Conservation (phyloP, 2,888 invertebrate genomes). For the Endotricha flammealis region DNA sequence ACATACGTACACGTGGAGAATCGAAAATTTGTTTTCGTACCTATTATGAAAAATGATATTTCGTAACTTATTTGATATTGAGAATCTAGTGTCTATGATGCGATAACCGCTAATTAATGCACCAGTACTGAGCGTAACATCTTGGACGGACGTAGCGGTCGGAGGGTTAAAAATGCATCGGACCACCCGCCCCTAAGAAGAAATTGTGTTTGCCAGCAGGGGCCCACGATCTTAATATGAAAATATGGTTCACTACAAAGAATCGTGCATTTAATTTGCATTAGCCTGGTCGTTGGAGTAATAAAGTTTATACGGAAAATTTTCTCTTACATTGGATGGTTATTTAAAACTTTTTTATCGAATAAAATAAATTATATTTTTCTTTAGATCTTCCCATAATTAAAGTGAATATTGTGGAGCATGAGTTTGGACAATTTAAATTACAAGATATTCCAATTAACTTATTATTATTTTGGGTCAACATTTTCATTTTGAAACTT, state of each 20-base stretch:
- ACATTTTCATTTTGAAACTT: too few relatives aligned
- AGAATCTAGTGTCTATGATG: slow-evolving; percentile 12
- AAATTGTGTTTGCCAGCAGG: slow-evolving; percentile 62
- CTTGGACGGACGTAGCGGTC: slow-evolving; percentile 23
- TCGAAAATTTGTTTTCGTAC: too few relatives aligned
- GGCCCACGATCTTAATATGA: slow-evolving; percentile 57
- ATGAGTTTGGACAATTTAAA: too few relatives aligned
- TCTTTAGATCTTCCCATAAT: too few relatives aligned
- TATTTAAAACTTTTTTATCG: too few relatives aligned
- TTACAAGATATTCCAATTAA: too few relatives aligned
- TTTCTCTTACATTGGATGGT: too few relatives aligned
- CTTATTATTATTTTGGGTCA: too few relatives aligned
- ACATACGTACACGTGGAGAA: too few relatives aligned
- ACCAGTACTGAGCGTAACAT: slow-evolving; percentile 20
- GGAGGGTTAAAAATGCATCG: slow-evolving; percentile 26
- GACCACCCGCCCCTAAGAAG: slow-evolving; percentile 34
- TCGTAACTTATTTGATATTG: slow-evolving; percentile 3
- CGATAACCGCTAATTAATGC: slow-evolving; percentile 22
- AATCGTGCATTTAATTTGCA: slow-evolving; percentile 61
- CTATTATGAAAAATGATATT: slow-evolving; percentile 14
- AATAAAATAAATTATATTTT: too few relatives aligned
- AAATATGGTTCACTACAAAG: slow-evolving; percentile 59
- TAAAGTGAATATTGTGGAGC: too few relatives aligned
- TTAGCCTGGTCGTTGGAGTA: slow-evolving; percentile 37
- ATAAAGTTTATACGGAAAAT: slow-evolving; percentile 29